These are phyloP conservation scores for Anas platyrhynchos DNA, from an alignment of 2,113 vertebrate genomes.

Conservation along the genomic window DNA sequence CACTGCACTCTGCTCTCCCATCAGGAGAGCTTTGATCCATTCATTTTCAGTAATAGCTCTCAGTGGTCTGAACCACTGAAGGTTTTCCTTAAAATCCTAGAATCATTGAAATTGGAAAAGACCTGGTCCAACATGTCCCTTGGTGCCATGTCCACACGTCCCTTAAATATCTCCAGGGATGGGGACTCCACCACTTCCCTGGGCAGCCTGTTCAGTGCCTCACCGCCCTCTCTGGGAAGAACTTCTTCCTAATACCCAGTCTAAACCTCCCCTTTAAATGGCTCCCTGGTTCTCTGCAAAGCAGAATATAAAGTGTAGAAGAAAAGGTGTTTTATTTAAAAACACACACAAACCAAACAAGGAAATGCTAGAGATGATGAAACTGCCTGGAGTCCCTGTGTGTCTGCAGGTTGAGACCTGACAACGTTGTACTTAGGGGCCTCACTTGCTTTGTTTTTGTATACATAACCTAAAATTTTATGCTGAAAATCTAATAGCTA, in stretches of 20 bases:
- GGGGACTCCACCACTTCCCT: not conserved
- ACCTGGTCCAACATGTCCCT: not conserved
- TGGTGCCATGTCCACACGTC: not conserved
- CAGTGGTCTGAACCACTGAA: not conserved
- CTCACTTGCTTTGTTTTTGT: not conserved
- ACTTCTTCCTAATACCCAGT: not conserved
- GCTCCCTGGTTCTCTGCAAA: not conserved
- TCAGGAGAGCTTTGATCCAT: not conserved
- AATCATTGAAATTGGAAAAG: not conserved
- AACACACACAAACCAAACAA: not conserved
- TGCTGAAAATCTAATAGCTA: not conserved
- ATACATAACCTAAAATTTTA: not conserved
- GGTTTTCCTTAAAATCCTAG: not conserved
- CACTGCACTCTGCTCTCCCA: not conserved
- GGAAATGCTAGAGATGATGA: not conserved
- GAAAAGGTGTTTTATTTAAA: not conserved
- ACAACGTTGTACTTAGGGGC: fast-evolving
- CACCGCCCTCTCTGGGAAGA: not conserved
- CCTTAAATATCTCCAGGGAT: not conserved
- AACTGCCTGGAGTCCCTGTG: not conserved
- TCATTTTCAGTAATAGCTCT: not conserved
- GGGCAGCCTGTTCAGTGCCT: not conserved
- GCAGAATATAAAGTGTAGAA: not conserved
- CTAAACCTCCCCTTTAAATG: not conserved
- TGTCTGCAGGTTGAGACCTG: not conserved